Base-by-base conservation (phyloP, 2,113 vertebrate species). In the Sorex araneus region DNA sequence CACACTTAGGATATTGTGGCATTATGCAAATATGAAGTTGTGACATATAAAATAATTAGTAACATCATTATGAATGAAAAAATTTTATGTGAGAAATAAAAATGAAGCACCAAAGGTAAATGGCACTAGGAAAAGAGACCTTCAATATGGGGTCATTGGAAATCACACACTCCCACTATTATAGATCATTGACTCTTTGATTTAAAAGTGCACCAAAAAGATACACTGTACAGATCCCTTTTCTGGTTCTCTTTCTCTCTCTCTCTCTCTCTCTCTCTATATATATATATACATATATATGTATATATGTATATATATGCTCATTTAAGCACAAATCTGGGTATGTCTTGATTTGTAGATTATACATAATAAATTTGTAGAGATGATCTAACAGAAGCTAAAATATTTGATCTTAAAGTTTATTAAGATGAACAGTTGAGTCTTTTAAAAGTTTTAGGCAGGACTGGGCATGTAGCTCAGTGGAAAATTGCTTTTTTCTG, bases 171-270 rank as follows among this genome's bases (percentile, higher is more conserved):
- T 88, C 23, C 4, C 18, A 23, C 28, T 2, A 27, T 47, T 76
- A 15, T 34, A 18, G 21, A 64, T n/a, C 13, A 11, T 66, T 86
- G 89, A 40, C 28, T 89, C 2, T 23, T 88, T 75, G 5, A 77
- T 84, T 70, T 90, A 34, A 73, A 64, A 0, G 0, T 0, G 7
- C 9, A 60, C 6, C 27, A 8, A 30, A 6, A 91, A 30, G 28
- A 75, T 21, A 16, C 23, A 0, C 2, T 60, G 2, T 84, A n/a
- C 10, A 71, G 25, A 54, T 2, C 1, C 8, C 6, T 54, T 32
- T 57, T 91, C 73, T 89, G 19, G 6, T 76, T 85, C 95, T 36
- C 36, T 79, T 69, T 63, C 57, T 50, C n/a, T n/a, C n/a, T n/a
- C n/a, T n/a, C n/a, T n/a, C n/a, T n/a, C n/a, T n/a, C n/a, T n/a